Base-by-base conservation (phyloP, 2,888 invertebrate genomes). In the Aphodius sticticus region DNA sequence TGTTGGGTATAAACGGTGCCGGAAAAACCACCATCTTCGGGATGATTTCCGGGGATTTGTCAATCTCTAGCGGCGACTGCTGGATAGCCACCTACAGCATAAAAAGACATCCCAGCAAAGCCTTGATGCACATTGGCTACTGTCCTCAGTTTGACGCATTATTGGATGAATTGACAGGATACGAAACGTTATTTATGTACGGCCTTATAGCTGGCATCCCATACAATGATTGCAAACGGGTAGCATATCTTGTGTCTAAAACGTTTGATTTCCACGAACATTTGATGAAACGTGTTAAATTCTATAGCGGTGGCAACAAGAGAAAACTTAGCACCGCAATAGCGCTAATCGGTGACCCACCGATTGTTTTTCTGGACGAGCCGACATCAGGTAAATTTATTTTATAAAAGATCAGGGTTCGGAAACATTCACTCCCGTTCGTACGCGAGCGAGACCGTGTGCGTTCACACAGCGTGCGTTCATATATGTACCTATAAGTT, bases 21-120 rank as follows among this genome's bases (percentile, higher is more conserved):
- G 96, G 96, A 0, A 96, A 96, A 88, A 96, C 95, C 0, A 93
- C 94, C 0, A 96, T 96, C 0, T 97, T 97, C 87, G 95, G 95
- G 89, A 95, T 96, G 94, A 88, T 96, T 84, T 96, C 96, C 77
- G 96, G 96, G 0, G 96, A 96, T 86, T 94, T 94, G 85, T 88
- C 89, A 4, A 92, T 95, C 7, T 92, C 94, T 0, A 91, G 90
- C 77, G 96, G 96, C 0, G 92, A 93, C 74, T 95, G 94, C 0
- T 94, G 91, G 88, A 92, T 96, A 9, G 82, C 84, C 16, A 86
- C 87, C 1, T 82, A 84, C 7, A 88, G 87, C 77, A 84, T 89
- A 9, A 88, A 90, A 82, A 89, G 84, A 0, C 86, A 92, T 70
- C 90, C 93, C 85, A 92, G 91, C 80, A 86, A 88, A 75, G 92